These are phyloP conservation scores for Ariolimax columbianus DNA, from an alignment of 2,888 invertebrate species.

Conservation along the genomic window DNA sequence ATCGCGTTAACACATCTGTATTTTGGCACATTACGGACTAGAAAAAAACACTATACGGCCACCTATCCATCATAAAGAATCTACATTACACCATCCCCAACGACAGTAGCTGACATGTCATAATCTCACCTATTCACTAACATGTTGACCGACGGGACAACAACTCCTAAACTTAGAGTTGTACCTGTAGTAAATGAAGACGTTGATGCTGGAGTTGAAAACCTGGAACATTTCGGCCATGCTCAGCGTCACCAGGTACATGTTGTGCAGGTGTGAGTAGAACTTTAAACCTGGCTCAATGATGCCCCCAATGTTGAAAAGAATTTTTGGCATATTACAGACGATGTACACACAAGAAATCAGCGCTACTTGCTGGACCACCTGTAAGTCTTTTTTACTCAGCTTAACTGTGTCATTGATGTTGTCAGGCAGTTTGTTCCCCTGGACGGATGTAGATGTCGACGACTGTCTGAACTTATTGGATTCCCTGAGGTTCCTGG, in stretches of 20 bases:
- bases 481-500: conserved; percentile 1
- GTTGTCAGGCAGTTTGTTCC: too few species aligned
- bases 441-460: too few species aligned
- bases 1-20: too few species aligned
- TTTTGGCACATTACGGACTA: too few species aligned
- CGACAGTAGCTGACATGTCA: too few species aligned
- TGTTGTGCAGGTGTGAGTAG: conserved; percentile 12
- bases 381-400: background rate
- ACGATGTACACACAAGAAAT: conserved; percentile 27
- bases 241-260: conserved; percentile 7
- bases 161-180: conserved; percentile 34
- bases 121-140: too few species aligned
- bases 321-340: conserved; percentile 37
- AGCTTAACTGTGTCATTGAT: background rate
- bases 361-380: conserved; percentile 23
- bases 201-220: conserved; percentile 35
- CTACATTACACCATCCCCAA: too few species aligned
- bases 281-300: conserved; percentile 15
- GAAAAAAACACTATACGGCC: too few species aligned
- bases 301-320: background rate
- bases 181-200: conserved; percentile 33
- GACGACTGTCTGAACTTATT: conserved; percentile 15
- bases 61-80: too few species aligned
- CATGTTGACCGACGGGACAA: too few species aligned
- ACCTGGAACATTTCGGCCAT: background rate